Base-by-base conservation (phyloP, 2,888 invertebrate genomes). In the Bombylius discolor region DNA sequence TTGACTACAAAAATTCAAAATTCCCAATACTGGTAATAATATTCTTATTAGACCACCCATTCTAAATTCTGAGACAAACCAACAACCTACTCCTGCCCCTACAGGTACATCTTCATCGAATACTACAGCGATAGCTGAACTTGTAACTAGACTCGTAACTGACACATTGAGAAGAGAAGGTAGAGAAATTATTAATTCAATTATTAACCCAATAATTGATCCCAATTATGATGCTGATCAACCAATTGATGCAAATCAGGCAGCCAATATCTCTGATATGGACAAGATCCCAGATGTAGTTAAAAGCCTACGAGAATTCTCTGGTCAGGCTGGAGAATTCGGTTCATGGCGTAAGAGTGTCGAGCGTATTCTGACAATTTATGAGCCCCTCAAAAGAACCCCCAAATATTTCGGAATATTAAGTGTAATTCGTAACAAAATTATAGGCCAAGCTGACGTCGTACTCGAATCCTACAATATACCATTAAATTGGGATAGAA, bases 261-360 rank as follows among this genome's bases (percentile, higher is more conserved):
- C 39, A 9, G 31, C 6, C n/a, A 34, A 50, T 50, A 39, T 50
- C 12, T 23, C 39, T 4, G 47, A 34, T 11, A 33, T 60, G 31
- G 59, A 59, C 42, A 56, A 52, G 47, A 55, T 58, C 13, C 58
- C 60, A 6, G 55, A 60, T 34, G 54, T 59, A 5, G 57, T 58
- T 11, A 49, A 52, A 31, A 55, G 50, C 44, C 14, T 58, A 5
- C 31, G 58, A 23, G 56, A 57, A 36, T 59, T 57, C 13, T 51
- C 57, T 1, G 59, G 59, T 11, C 13, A 56, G 23, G 45, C 57
- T 12, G 51, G 53, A 36, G 52, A 59, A 45, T 57, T 55, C 31
- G 36, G 46, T 14, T 57, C 57, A 4, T 57, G 57, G 59, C 47
- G 34, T 5, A 56, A 58, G 52, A 58, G 58, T 45, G 59, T 59